A percentile compares a stretch with the other conserved stretches of the same genome.
These are phyloP conservation scores for Hydraecia micacea DNA, from an alignment of 2,888 invertebrate species.

Conservation along the genomic window DNA sequence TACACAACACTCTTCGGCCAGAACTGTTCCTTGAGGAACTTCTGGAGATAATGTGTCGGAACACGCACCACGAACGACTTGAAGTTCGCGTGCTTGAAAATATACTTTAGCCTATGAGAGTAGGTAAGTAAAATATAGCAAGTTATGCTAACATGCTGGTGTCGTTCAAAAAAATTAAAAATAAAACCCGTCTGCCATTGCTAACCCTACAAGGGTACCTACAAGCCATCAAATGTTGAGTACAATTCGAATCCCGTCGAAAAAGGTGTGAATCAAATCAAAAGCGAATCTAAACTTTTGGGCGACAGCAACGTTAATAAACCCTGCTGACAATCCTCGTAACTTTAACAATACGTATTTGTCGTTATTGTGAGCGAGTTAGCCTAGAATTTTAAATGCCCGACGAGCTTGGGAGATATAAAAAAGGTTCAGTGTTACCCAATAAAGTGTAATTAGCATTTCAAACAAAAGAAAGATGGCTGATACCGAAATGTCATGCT, in stretches of 20 bases:
- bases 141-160: background rate
- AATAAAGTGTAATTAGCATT: slow-evolving; percentile 20
- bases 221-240: slow-evolving; percentile 32
- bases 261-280: slow-evolving; percentile 61
- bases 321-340: slow-evolving; percentile 49
- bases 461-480: background rate
- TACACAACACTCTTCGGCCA: no score
- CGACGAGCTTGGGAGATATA: background rate
- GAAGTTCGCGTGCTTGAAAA: no score
- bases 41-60: no score
- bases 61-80: no score
- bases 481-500: background rate
- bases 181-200: no score
- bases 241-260: slow-evolving; percentile 29
- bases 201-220: background rate
- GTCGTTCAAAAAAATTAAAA: no score
- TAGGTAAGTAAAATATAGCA: background rate
- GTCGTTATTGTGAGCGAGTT: slow-evolving; percentile 48
- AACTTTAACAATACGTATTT: slow-evolving; percentile 64
- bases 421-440: background rate
- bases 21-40: no score
- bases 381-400: slow-evolving; percentile 43
- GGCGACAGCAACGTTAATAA: slow-evolving; percentile 51
- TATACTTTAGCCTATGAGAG: background rate
- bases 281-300: slow-evolving; percentile 57